Conservation (phyloP, 2,113 vertebrate genomes). For the Euleptes europaea region DNA sequence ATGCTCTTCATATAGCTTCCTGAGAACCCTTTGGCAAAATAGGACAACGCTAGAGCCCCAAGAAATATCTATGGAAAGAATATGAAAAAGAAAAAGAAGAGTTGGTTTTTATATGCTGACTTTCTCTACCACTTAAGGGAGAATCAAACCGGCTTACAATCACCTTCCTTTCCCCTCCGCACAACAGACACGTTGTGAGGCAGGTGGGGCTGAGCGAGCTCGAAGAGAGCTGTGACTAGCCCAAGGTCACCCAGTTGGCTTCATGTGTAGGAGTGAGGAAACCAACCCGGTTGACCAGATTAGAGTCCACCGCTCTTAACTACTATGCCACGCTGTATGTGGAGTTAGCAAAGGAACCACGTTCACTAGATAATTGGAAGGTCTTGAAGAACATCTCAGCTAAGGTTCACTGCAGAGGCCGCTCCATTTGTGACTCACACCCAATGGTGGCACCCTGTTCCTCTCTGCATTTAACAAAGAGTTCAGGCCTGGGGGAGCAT, state of each 20-base stretch:
- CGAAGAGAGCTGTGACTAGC: too few species aligned
- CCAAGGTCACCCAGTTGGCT: too few species aligned
- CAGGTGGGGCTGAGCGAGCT: too few species aligned
- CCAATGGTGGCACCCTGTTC: neutral
- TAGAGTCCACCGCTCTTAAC: too few species aligned
- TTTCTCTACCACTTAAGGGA: too few species aligned
- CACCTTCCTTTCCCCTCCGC: too few species aligned
- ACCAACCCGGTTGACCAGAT: too few species aligned
- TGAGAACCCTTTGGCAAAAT: conserved; percentile 73
- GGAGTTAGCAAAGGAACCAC: conserved; percentile 12
- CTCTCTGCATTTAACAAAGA: neutral
- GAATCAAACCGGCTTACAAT: too few species aligned
- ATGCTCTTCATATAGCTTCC: conserved; percentile 76
- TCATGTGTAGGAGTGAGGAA: too few species aligned
- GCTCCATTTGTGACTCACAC: neutral
- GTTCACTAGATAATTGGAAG: neutral
- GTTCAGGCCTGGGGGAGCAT: neutral
- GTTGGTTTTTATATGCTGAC: too few species aligned
- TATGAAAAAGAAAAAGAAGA: neutral
- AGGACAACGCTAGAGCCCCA: conserved; percentile 70
- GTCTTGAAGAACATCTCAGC: neutral
- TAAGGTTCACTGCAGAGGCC: neutral
- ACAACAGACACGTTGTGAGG: too few species aligned
- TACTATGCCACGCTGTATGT: too few species aligned
- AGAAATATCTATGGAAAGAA: conserved; percentile 72